Conservation (phyloP, 2,797 vertebrate genomes). For the Linurgus olivaceus region DNA sequence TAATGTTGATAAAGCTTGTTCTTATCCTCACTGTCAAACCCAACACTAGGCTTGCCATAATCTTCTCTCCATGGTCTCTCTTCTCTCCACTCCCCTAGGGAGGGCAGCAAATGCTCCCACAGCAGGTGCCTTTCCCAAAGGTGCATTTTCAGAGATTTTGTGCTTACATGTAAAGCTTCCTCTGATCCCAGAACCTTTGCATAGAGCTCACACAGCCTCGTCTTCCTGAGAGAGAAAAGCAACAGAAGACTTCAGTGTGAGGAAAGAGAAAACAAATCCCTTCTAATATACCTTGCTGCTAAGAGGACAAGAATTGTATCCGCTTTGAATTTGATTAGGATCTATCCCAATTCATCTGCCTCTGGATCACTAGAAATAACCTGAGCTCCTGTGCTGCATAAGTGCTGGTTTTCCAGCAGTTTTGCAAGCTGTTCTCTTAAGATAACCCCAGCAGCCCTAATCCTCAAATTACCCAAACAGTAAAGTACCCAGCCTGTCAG, state of each 20-base stretch:
- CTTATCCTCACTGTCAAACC: neutral
- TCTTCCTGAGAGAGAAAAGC: slow-evolving; percentile 76
- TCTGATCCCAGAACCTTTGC: slow-evolving; percentile 87
- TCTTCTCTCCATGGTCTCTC: neutral
- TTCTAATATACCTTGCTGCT: neutral
- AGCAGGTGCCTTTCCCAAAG: neutral
- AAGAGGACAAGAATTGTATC: neutral
- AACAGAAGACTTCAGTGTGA: neutral
- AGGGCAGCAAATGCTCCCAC: neutral
- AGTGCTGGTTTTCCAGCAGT: neutral
- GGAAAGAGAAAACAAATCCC: neutral
- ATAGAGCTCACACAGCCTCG: slow-evolving; percentile 92
- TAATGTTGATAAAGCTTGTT: neutral
- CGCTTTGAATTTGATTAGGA: neutral
- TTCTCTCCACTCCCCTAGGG: neutral
- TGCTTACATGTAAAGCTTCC: slow-evolving; percentile 91
- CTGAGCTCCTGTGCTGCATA: neutral
- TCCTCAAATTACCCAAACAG: neutral
- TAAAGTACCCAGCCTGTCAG: neutral
- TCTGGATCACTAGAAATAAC: neutral
- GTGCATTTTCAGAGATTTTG: neutral
- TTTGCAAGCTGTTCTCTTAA: neutral
- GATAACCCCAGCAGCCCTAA: neutral
- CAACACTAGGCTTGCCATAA: neutral
- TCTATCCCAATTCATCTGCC: neutral